phyloP scores from a whole-genome alignment of 2,797 vertebrate species.

The Leptoclinus maculatus region DNA sequence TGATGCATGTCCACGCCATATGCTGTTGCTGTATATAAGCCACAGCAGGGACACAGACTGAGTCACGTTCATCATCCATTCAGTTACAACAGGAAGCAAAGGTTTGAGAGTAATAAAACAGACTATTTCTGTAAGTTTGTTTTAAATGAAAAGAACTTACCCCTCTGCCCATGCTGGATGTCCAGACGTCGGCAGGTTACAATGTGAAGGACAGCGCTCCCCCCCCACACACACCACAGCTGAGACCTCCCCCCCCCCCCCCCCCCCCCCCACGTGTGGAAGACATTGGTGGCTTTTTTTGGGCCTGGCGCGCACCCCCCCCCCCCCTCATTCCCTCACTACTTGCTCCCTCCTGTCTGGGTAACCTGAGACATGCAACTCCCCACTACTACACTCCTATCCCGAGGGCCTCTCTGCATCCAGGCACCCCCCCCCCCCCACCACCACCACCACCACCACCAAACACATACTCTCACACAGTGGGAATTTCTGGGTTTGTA shows the following conservation, averaged over 20 bases:
- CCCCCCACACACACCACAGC: constrained; percentile 25
- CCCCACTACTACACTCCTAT: not conserved
- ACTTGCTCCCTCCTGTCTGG: constrained; percentile 35
- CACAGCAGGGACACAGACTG: not conserved
- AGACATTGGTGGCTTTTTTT: constrained; percentile 79
- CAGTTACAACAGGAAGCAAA: not conserved
- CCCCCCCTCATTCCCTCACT: constrained; percentile 7
- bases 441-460: not conserved
- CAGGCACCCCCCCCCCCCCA: not conserved
- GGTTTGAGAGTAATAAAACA: not conserved
- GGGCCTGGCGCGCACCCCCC: constrained; percentile 54
- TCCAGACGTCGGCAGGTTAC: constrained; percentile 50
- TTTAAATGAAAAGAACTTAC: constrained; percentile 70
- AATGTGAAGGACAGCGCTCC: constrained; percentile 53
- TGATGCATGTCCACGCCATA: constrained; percentile 43
- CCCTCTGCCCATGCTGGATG: constrained; percentile 81
- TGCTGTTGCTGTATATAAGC: constrained; percentile 31
- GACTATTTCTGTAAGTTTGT: not conserved
- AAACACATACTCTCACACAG: not conserved
- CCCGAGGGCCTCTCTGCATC: constrained; percentile 8
- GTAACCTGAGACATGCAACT: constrained; percentile 55
- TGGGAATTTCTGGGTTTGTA: constrained; percentile 27
- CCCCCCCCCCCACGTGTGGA: constrained; percentile 57
- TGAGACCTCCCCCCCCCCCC: constrained; percentile 43
- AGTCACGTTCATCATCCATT: constrained; percentile 7